phyloP scores from a whole-genome alignment of 2,797 vertebrate genomes.

The Anas acuta region DNA sequence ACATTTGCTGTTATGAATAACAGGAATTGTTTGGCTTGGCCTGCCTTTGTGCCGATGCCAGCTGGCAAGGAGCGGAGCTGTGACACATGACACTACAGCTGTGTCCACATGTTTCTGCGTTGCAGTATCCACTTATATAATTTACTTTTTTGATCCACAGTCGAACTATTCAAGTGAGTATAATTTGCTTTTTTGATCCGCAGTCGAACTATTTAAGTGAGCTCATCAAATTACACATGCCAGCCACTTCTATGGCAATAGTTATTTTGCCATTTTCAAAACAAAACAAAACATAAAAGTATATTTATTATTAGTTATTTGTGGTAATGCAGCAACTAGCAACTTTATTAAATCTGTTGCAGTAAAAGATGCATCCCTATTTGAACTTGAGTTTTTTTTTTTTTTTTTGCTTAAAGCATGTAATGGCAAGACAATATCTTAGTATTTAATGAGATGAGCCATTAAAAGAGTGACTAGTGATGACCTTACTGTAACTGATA shows the following conservation, averaged over 20 bases:
- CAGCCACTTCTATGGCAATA: slow-evolving; percentile 71
- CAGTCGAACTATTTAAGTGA: slow-evolving; percentile 76
- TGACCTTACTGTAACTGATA: slow-evolving; percentile 67
- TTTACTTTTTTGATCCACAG: slow-evolving; percentile 86
- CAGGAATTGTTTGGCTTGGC: slow-evolving; percentile 92
- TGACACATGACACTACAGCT: slow-evolving; percentile 95
- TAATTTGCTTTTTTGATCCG: slow-evolving; percentile 86
- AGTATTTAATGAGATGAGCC: slow-evolving; percentile 74
- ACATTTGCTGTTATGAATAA: slow-evolving; percentile 93
- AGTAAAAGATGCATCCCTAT: slow-evolving; percentile 71
- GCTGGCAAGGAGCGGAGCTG: slow-evolving; percentile 84
- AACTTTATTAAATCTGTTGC: slow-evolving; percentile 67
- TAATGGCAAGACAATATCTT: slow-evolving; percentile 73
- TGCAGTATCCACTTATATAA: slow-evolving; percentile 84
- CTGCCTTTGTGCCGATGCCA: slow-evolving; percentile 89
- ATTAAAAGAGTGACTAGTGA: slow-evolving; percentile 74
- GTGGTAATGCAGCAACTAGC: slow-evolving; percentile 51
- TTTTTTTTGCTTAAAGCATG: slow-evolving; percentile 74
- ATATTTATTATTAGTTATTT: slow-evolving; percentile 66
- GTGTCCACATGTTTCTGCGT: slow-evolving; percentile 90
- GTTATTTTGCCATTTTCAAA: slow-evolving; percentile 67
- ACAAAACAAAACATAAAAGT: neutral
- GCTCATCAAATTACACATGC: slow-evolving; percentile 75
- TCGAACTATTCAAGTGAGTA: slow-evolving; percentile 77
- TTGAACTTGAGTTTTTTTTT: slow-evolving; percentile 69